A percentile compares a stretch with the other conserved stretches of the same genome.
Conservation (phyloP, 1,140 invertebrate genomes). For the Plodia interpunctella region DNA sequence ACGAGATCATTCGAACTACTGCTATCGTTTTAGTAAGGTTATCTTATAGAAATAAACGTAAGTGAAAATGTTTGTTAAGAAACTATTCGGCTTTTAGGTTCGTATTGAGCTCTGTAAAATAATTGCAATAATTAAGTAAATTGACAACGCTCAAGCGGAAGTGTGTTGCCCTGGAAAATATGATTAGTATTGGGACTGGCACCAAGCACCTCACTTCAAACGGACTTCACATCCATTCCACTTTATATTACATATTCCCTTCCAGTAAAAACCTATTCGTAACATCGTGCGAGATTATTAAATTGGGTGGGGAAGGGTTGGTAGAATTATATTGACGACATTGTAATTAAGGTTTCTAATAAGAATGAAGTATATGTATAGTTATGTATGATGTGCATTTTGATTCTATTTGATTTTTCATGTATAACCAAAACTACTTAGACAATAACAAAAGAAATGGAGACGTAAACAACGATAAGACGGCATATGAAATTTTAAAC, state of each 20-base stretch:
- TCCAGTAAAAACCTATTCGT: slow-evolving; percentile 56
- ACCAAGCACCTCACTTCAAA: slow-evolving; percentile 57
- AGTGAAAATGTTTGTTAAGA: too few relatives aligned
- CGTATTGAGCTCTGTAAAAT: neutral
- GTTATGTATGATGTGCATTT: too few relatives aligned
- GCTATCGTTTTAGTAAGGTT: too few relatives aligned
- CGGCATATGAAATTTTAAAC: slow-evolving; percentile 30
- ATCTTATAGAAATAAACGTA: too few relatives aligned
- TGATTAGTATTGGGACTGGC: slow-evolving; percentile 52
- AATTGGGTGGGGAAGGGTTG: slow-evolving; percentile 50
- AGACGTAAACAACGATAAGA: neutral
- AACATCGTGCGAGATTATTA: slow-evolving; percentile 46
- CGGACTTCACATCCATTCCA: slow-evolving; percentile 56
- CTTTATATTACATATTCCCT: slow-evolving; percentile 63
- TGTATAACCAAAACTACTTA: too few relatives aligned
- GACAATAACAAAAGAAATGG: neutral
- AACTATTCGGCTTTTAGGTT: neutral
- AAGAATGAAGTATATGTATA: neutral
- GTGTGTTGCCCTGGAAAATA: slow-evolving; percentile 57
- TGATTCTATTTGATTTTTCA: too few relatives aligned
- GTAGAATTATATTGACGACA: slow-evolving; percentile 13
- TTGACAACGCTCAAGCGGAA: slow-evolving; percentile 26
- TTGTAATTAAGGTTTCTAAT: slow-evolving; percentile 10
- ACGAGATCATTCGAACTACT: too few relatives aligned
- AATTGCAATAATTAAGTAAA: slow-evolving; percentile 15